Percentiles rank a stretch among this genome's conserved stretches.
phyloP scores from a whole-genome alignment of 1,140 invertebrate species.

The Hormaphis cornu region DNA sequence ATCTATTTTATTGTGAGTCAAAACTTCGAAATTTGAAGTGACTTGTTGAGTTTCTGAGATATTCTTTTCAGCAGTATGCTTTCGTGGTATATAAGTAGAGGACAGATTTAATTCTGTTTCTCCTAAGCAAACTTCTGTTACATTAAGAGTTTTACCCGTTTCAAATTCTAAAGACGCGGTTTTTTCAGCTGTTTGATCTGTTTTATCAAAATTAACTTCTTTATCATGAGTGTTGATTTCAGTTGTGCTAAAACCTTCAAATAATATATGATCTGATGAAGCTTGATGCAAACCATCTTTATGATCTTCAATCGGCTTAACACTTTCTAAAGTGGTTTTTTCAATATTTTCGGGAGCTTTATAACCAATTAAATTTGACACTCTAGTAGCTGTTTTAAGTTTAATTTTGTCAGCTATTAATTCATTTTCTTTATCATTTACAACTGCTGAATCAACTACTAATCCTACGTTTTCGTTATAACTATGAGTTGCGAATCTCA shows the following conservation, averaged over 20 bases:
- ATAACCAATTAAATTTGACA: not conserved
- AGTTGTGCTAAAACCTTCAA: not conserved
- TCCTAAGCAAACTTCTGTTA: not conserved
- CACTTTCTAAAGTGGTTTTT: not conserved
- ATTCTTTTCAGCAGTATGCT: not conserved
- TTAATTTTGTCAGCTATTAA: not conserved
- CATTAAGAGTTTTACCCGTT: not conserved
- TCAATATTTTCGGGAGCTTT: constrained; percentile 5
- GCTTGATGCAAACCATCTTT: not conserved
- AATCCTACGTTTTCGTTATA: not conserved
- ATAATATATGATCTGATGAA: not conserved
- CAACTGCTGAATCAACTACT: not conserved
- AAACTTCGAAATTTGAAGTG: not conserved
- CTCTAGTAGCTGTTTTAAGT: not conserved
- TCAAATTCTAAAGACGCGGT: not conserved
- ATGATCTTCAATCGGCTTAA: not conserved
- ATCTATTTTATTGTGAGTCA: not conserved
- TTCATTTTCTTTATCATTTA: constrained; percentile 6
- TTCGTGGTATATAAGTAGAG: not conserved
- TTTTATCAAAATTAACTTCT: not conserved
- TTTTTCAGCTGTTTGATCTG: not conserved
- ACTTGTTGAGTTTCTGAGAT: not conserved
- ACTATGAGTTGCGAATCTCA: not conserved
- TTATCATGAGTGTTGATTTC: not conserved
- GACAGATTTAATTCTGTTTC: not conserved